Evolutionary conservation across 2,113 vertebrate species (phyloP).

Genomic region (Lota lota): DNA sequence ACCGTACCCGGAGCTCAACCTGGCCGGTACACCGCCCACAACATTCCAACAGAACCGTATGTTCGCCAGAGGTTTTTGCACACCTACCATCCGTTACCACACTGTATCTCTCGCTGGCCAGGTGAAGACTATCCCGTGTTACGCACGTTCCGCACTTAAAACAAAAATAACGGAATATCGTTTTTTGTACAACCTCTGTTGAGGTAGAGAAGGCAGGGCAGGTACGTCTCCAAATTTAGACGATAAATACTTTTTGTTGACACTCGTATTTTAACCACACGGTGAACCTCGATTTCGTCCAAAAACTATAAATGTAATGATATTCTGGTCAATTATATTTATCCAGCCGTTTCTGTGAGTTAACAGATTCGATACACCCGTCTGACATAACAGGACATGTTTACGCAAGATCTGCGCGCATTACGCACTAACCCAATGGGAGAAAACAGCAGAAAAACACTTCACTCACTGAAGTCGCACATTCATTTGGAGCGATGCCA

Average conservation of each 20-base stretch:
- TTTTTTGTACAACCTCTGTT: slow-evolving; percentile 5
- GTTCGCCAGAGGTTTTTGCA: slow-evolving; percentile 53
- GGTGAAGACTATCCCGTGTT: slow-evolving; percentile 3
- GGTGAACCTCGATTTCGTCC: too few relatives aligned
- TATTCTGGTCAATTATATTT: not conserved
- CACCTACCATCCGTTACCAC: slow-evolving; percentile 42
- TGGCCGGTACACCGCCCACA: slow-evolving; percentile 68
- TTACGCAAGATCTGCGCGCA: slow-evolving; percentile 64
- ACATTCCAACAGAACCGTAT: slow-evolving; percentile 60
- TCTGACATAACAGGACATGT: slow-evolving; percentile 45
- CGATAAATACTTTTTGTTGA: not conserved
- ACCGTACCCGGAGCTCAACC: slow-evolving; percentile 57
- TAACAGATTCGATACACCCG: slow-evolving; percentile 10
- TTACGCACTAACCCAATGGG: slow-evolving; percentile 59
- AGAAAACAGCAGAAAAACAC: slow-evolving; percentile 59
- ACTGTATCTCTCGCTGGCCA: slow-evolving; percentile 17
- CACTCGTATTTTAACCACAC: not conserved
- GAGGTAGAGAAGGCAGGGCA: slow-evolving; percentile 48
- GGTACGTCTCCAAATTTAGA: not conserved
- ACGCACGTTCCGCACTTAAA: slow-evolving; percentile 15
- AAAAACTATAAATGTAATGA: not conserved
- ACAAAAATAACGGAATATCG: not conserved
- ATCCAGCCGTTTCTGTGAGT: not conserved
- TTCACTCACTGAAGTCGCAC: slow-evolving; percentile 57
- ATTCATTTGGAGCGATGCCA: slow-evolving; percentile 65